A percentile compares a stretch with the other conserved stretches of the same genome.
Evolutionary conservation across 2,888 invertebrate species (phyloP).

Genomic region (Chrysolina oricalcia): DNA sequence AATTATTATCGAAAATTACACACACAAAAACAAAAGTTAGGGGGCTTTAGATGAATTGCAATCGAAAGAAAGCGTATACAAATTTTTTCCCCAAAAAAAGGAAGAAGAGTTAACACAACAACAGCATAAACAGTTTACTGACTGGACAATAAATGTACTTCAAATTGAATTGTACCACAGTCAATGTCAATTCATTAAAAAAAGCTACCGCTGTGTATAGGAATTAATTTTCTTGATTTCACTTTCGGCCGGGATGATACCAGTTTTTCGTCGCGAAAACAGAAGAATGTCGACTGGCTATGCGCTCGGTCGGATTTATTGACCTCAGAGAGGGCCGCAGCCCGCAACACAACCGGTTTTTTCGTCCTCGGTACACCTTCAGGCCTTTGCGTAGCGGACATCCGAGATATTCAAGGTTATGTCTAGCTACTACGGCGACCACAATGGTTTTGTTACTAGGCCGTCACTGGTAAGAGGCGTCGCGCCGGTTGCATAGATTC

Average conservation of each 20-base stretch:
- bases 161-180: no score
- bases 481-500: no score
- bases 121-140: no score
- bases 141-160: no score
- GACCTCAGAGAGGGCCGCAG: conserved; percentile 23
- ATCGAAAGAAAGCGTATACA: no score
- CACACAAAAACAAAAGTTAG: no score
- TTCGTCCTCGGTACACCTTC: conserved; percentile 33
- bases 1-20: no score
- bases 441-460: conserved; percentile 12
- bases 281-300: conserved; percentile 17
- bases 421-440: conserved; percentile 44
- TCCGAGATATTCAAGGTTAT: conserved; percentile 49
- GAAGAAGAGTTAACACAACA: no score
- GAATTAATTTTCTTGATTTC: not conserved
- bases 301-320: conserved; percentile 2
- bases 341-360: conserved; percentile 26
- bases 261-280: conserved; percentile 26
- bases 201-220: not conserved
- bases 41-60: no score
- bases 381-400: conserved; percentile 44
- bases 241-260: conserved; percentile 7
- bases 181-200: no score
- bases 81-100: no score
- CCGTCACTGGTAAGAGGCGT: not conserved